These are phyloP conservation scores for Apodemia mormo DNA, from an alignment of 2,888 invertebrate species.

Conservation along the genomic window DNA sequence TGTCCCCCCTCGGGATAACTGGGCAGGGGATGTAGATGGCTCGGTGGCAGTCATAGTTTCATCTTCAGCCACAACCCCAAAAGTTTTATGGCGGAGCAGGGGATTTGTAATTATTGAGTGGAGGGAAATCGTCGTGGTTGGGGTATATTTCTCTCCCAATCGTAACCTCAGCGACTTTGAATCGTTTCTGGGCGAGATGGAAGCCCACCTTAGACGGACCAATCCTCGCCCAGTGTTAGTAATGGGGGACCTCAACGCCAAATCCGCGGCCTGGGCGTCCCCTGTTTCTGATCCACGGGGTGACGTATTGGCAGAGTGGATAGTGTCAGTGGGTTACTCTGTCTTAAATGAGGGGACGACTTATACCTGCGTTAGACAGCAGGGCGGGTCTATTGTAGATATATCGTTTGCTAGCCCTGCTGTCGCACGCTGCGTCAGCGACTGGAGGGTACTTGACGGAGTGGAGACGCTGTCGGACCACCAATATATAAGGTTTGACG, in stretches of 20 bases:
- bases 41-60: constrained; percentile 4
- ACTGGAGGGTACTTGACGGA: too few relatives aligned
- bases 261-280: constrained; percentile 36
- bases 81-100: neutral
- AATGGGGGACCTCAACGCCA: too few relatives aligned
- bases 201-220: constrained; percentile 35
- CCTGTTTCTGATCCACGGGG: constrained; percentile 32
- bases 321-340: constrained; percentile 17
- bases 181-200: neutral
- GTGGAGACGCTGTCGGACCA: too few relatives aligned
- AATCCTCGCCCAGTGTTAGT: too few relatives aligned
- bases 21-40: neutral
- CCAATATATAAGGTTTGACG: too few relatives aligned
- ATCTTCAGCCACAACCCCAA: neutral
- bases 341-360: constrained; percentile 33
- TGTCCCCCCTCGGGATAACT: too few relatives aligned
- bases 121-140: neutral
- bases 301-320: constrained; percentile 31
- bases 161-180: neutral
- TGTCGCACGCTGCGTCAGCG: too few relatives aligned
- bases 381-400: too few relatives aligned
- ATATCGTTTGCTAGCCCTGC: too few relatives aligned
- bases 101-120: neutral
- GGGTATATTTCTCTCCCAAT: too few relatives aligned
- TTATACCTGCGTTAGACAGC: too few relatives aligned